These are phyloP conservation scores for Operophtera brumata DNA, from an alignment of 2,888 invertebrate species.

Conservation along the genomic window DNA sequence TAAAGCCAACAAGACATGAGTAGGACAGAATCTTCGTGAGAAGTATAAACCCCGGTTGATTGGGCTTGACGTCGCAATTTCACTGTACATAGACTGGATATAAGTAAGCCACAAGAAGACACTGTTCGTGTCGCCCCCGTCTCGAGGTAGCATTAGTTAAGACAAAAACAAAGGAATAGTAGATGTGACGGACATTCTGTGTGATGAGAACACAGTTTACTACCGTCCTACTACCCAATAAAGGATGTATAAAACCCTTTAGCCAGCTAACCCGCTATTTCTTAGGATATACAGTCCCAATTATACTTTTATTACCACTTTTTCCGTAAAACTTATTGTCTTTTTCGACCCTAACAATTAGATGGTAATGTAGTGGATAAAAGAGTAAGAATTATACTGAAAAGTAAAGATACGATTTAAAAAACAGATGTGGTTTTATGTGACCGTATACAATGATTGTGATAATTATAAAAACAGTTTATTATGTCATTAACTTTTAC, in stretches of 20 bases:
- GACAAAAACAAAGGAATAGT: conserved; percentile 29
- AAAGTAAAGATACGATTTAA: conserved; percentile 27
- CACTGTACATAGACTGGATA: no score
- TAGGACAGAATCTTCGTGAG: no score
- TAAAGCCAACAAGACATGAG: no score
- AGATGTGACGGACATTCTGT: conserved; percentile 39
- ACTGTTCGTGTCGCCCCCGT: no score
- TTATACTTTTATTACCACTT: conserved; percentile 38
- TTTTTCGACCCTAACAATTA: not conserved
- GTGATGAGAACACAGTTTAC: conserved; percentile 63
- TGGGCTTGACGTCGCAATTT: no score
- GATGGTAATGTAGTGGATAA: no score
- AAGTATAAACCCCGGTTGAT: no score
- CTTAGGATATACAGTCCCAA: conserved; percentile 34
- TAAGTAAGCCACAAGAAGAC: no score
- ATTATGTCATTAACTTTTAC: conserved; percentile 46
- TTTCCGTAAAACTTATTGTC: no score
- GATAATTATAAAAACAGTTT: conserved; percentile 44
- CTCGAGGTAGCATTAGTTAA: no score
- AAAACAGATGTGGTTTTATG: conserved; percentile 29
- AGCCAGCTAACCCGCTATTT: conserved; percentile 30
- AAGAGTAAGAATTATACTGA: conserved; percentile 1
- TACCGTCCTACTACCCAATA: conserved; percentile 57
- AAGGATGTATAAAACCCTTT: conserved; percentile 60
- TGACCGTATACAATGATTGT: conserved; percentile 30